These are phyloP conservation scores for Sipha flava DNA, from an alignment of 1,140 invertebrate species.

Conservation along the genomic window DNA sequence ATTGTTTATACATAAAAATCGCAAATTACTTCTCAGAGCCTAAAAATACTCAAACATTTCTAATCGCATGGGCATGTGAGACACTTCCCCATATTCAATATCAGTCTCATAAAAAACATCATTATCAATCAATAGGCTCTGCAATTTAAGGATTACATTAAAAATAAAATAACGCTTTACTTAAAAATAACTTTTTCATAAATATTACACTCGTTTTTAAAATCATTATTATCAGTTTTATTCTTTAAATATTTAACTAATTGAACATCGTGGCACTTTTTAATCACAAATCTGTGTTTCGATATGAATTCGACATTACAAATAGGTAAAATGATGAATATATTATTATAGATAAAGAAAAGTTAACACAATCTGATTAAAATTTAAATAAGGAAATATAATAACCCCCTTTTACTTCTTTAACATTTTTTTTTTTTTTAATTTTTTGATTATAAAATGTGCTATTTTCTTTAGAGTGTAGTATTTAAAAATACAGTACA, in stretches of 20 bases:
- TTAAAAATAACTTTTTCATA: constrained; percentile 26
- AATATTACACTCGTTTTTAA: constrained; percentile 2
- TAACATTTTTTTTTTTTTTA: not conserved
- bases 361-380: not conserved
- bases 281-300: constrained; percentile 29
- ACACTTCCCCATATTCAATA: not conserved
- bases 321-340: constrained; percentile 22
- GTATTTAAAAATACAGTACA: not conserved
- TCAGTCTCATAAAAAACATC: constrained; percentile 19
- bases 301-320: constrained; percentile 31
- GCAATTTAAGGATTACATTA: not conserved
- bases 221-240: not conserved
- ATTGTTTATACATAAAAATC: not conserved
- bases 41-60: not conserved
- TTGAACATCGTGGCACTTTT: constrained; percentile 32
- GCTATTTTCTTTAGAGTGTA: not conserved
- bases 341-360: not conserved
- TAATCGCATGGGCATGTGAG: not conserved
- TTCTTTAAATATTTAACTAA: constrained; percentile 28
- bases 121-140: constrained; percentile 10
- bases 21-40: not conserved
- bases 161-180: constrained; percentile 24
- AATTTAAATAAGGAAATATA: constrained; percentile 3
- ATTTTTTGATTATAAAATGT: constrained; percentile 14
- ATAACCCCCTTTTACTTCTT: not conserved